These are phyloP conservation scores for Gasterosteus nipponicus DNA, from an alignment of 2,113 vertebrate species.

Conservation along the genomic window DNA sequence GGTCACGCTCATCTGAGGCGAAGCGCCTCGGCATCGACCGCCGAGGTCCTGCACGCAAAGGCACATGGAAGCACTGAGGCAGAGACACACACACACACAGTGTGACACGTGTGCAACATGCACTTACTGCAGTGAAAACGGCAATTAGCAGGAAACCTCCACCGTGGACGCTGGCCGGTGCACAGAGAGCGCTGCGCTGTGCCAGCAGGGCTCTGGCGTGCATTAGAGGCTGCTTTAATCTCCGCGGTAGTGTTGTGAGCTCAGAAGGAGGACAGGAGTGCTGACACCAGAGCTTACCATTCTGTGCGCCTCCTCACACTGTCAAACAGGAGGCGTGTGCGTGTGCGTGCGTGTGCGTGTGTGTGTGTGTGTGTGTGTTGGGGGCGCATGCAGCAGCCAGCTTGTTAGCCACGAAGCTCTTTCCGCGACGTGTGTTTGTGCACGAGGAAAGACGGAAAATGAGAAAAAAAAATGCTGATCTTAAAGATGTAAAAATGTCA, in stretches of 20 bases:
- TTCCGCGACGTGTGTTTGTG: conserved; percentile 9
- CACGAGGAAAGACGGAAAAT: not conserved
- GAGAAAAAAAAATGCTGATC: conserved; percentile 26
- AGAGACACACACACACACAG: conserved; percentile 12
- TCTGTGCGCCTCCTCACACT: conserved; percentile 52
- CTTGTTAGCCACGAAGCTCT: conserved; percentile 27
- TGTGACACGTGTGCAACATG: conserved; percentile 44
- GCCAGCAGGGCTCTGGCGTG: conserved; percentile 67
- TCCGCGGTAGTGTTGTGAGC: conserved; percentile 68
- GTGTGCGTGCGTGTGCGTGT: conserved; percentile 28
- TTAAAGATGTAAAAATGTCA: conserved; percentile 7
- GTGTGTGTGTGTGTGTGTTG: conserved; percentile 18
- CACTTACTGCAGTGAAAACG: conserved; percentile 66
- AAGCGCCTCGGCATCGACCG: not conserved
- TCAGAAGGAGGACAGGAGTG: conserved; percentile 76
- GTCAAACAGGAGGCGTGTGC: conserved; percentile 40
- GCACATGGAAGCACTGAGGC: no score
- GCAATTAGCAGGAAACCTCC: conserved; percentile 71
- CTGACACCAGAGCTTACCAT: conserved; percentile 73
- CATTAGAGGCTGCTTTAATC: conserved; percentile 77
- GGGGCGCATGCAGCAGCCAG: conserved; percentile 24
- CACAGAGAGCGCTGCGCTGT: conserved; percentile 24
- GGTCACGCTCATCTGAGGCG: conserved; percentile 31
- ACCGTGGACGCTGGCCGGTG: conserved; percentile 66
- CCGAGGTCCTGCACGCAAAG: not conserved